phyloP scores from a whole-genome alignment of 92 coral and sea anemone genomes.

The Palythoa grandiflora region DNA sequence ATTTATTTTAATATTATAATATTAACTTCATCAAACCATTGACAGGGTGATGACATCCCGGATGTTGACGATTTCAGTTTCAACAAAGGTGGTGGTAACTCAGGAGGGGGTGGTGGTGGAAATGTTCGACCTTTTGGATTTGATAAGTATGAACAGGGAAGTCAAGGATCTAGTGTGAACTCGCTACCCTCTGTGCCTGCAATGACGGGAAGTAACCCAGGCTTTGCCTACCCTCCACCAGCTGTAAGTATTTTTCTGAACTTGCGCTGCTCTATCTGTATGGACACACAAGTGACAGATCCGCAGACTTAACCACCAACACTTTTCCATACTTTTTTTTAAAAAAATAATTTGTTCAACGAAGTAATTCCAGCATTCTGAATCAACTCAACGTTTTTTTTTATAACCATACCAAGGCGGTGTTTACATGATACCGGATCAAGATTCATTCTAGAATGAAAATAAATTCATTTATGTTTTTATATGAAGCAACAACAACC shows the following conservation, averaged over 20 bases:
- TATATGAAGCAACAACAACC: too few relatives aligned
- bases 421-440: too few relatives aligned
- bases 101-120: constrained; percentile 72
- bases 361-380: too few relatives aligned
- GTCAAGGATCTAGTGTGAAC: constrained; percentile 53
- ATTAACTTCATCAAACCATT: background rate
- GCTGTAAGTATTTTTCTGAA: background rate
- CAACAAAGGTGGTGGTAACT: constrained; percentile 51
- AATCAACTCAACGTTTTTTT: too few relatives aligned
- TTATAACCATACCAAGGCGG: too few relatives aligned
- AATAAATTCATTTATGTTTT: too few relatives aligned
- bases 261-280: too few relatives aligned
- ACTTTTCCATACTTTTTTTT: too few relatives aligned
- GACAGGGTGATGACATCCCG: constrained; percentile 63
- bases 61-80: constrained; percentile 55
- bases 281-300: too few relatives aligned
- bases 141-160: constrained; percentile 48
- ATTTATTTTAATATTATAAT: background rate
- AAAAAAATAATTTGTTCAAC: too few relatives aligned
- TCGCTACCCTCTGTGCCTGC: constrained; percentile 79
- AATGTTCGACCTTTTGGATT: constrained; percentile 75
- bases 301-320: too few relatives aligned
- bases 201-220: constrained; percentile 77
- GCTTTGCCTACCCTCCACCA: constrained; percentile 83
- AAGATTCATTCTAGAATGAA: too few relatives aligned